Base-by-base conservation (phyloP, 2,888 invertebrate genomes). In the Lasius platythorax region DNA sequence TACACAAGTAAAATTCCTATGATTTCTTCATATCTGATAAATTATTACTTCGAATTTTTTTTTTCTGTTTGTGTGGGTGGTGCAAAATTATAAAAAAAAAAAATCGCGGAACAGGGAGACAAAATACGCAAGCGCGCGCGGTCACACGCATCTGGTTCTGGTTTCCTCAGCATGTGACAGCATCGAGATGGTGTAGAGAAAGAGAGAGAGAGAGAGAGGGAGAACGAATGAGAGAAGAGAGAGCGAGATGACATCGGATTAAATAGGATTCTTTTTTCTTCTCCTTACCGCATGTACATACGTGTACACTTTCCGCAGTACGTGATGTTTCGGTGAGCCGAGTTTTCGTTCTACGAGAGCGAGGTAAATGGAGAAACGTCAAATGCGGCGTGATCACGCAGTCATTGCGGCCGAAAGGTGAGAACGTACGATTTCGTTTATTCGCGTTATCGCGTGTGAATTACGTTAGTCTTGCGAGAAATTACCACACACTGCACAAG, bases 331-430 rank as follows among this genome's bases (percentile, higher is more conserved):
- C 58, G 46, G 46, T 74, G 70, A 84, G 70, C 84, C 70, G 68
- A 83, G 84, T 67, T 86, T 75, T 63, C 40, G 75, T 83, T 78
- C 74, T 67, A 76, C 68, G 85, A 72, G 43, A 33, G 12, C 76
- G 61, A 75, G 53, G 87, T 93, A 91, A 90, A 93, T 93, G 91
- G 91, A 89, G 89, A 87, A 63, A 78, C 87, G 82, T 87, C 90
- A 87, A 87, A 87, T 88, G 87, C 88, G 86, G 87, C 89, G 82
- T 85, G 87, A 90, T 78, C 84, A 90, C 85, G 85, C 82, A 82
- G 63, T 87, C 78, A 84, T 78, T 87, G 83, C 85, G 87, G 81
- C 83, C 78, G 84, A 85, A 91, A 89, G 89, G 92, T 92, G 84
- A 87, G 85, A 37, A 37, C 40, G 12, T 53, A n/a, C 8, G 15